A percentile compares a stretch with the other conserved stretches of the same genome.
These are phyloP conservation scores for Chelonus insularis DNA, from an alignment of 1,140 invertebrate species.

Conservation along the genomic window DNA sequence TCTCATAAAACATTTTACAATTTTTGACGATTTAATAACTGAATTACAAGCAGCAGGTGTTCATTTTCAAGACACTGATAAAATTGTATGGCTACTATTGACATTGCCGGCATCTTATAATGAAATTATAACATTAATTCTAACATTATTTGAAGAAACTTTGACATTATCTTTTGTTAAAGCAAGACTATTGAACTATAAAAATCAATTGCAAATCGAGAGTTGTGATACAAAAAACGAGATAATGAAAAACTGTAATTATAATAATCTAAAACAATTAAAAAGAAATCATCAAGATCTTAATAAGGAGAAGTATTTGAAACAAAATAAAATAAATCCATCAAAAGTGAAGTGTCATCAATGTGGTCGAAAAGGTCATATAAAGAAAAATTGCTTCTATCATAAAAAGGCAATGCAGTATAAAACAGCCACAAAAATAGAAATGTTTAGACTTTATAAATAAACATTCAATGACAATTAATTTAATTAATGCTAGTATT, in stretches of 20 bases:
- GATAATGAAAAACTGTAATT: background rate
- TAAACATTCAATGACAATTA: no score
- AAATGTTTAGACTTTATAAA: no score
- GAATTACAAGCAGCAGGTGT: conserved; percentile 17
- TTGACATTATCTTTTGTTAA: conserved; percentile 33
- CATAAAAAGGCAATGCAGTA: conserved; percentile 32
- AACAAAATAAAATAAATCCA: background rate
- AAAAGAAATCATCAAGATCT: background rate
- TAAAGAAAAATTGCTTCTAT: conserved; percentile 37
- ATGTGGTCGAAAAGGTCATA: conserved; percentile 38
- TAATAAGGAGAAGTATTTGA: background rate
- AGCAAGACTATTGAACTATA: conserved; percentile 30
- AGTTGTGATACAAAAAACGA: conserved; percentile 24
- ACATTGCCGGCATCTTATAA: conserved; percentile 28
- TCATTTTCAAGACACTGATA: conserved; percentile 24
- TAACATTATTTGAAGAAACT: conserved; percentile 33
- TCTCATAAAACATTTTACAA: no score
- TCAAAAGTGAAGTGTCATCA: conserved; percentile 34
- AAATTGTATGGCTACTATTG: conserved; percentile 27
- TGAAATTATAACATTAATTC: conserved; percentile 30
- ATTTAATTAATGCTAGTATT: no score
- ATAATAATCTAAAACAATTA: background rate
- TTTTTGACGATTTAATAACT: conserved; percentile 37
- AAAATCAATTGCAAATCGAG: conserved; percentile 23
- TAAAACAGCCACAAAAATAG: background rate